Percentiles rank a stretch among this genome's conserved stretches.
Conservation (phyloP, 1,140 invertebrate genomes). For the Euborellia annulipes region DNA sequence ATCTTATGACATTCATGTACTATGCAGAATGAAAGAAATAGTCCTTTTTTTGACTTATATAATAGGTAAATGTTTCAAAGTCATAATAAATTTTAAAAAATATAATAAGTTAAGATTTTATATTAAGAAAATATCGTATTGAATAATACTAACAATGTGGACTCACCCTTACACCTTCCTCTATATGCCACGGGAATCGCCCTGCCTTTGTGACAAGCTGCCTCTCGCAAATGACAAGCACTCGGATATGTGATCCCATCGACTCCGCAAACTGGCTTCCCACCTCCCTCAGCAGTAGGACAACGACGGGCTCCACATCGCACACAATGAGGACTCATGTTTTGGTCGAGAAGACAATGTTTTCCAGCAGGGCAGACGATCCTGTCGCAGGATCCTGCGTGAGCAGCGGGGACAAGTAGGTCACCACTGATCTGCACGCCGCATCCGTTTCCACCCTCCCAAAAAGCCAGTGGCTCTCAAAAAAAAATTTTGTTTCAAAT, state of each 20-base stretch:
- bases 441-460: no score
- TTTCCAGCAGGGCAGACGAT: constrained; percentile 64
- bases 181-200: constrained; percentile 73
- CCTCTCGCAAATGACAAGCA: constrained; percentile 66
- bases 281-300: constrained; percentile 23
- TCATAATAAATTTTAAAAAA: background rate
- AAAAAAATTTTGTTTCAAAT: no score
- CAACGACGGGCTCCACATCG: constrained; percentile 50
- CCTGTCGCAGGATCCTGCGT: constrained; percentile 55
- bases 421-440: constrained; percentile 1
- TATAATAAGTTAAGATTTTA: background rate
- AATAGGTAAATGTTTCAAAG: no score
- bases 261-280: constrained; percentile 62
- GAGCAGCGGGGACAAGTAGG: background rate
- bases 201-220: constrained; percentile 62
- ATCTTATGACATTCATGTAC: no score
- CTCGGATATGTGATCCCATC: constrained; percentile 77
- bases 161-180: constrained; percentile 67
- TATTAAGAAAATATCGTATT: background rate
- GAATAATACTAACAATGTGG: background rate
- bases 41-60: no score
- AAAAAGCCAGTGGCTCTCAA: no score
- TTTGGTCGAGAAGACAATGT: constrained; percentile 72
- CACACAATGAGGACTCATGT: constrained; percentile 67
- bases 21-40: no score